These are phyloP conservation scores for Ephestia elutella DNA, from an alignment of 1,140 invertebrate genomes.

Conservation along the genomic window DNA sequence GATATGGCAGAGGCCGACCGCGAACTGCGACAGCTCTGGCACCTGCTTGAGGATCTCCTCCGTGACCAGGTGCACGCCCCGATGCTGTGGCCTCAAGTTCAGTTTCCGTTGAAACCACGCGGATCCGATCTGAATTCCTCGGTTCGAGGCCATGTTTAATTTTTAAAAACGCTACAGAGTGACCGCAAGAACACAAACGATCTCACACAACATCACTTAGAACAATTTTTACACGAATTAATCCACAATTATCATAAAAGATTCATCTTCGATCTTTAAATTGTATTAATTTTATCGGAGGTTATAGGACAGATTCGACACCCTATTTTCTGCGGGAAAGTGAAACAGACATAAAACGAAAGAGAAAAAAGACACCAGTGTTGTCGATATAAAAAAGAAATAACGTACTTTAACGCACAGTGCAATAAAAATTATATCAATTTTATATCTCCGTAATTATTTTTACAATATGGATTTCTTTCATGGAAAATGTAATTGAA, in stretches of 20 bases:
- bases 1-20: conserved; percentile 94
- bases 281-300: conserved; percentile 72
- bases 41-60: conserved; percentile 95
- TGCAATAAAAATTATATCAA: no score
- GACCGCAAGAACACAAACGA: conserved; percentile 69
- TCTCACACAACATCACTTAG: conserved; percentile 74
- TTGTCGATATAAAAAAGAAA: conserved; percentile 56
- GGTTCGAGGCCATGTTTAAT: conserved; percentile 88
- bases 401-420: background rate
- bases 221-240: conserved; percentile 68
- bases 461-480: no score
- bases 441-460: no score
- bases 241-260: conserved; percentile 75
- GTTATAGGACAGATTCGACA: conserved; percentile 75
- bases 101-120: conserved; percentile 98
- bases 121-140: conserved; percentile 92
- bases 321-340: conserved; percentile 75
- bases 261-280: conserved; percentile 74
- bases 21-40: conserved; percentile 93
- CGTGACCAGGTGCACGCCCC: conserved; percentile 95
- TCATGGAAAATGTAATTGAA: no score
- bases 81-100: conserved; percentile 93
- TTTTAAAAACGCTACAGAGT: conserved; percentile 71
- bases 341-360: conserved; percentile 69
- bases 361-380: conserved; percentile 63